Evolutionary conservation across 1,140 invertebrate genomes (phyloP), one percentile per base, ranked within the genome.

Genomic region (Sesamia nonagrioides): DNA sequence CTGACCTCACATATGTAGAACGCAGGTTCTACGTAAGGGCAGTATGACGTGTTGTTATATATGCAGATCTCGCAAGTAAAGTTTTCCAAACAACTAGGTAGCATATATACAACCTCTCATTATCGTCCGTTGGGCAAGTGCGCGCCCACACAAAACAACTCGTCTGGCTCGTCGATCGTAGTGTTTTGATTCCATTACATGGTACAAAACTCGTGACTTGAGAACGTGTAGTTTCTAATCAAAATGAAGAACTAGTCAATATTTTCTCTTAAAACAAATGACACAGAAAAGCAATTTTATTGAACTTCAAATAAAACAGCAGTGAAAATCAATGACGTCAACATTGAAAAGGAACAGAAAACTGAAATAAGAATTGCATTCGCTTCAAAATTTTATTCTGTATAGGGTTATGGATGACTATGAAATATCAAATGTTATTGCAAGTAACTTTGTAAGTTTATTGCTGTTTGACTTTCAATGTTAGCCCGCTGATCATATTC

Each of bases 281-380:
- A 56, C 54, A 56, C 7, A 56, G 54, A 56, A 56, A 56, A 56
- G 54, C 54, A 56, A 56, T 56, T 56, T 56, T 17, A 27, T 27
- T 18, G 54, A 6, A 56, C 0, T 56, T 27, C 18, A 56, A 56
- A 56, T 56, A 56, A 56, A 56, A 56, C 54, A 56, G 27, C 21
- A 13, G 21, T 17, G 18, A 56, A 56, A 18, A 13, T 56, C 21
- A 27, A 13, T 56, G 54, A 56, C 54, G 54, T 56, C 54, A 27
- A 13, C 9, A 27, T 56, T 18, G 54, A 7, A 9, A 56, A 27
- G 21, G n/a, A n/a, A n/a, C n/a, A 9, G 21, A 56, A n/a, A 9
- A 27, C 11, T 27, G 21, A 27, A 18, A 56, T 18, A 33, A 7
- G 27, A 27, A 27, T 8, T 27, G 21, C 21, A 11, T 27, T 27